Percentiles rank a stretch among this genome's conserved stretches.
phyloP scores from a whole-genome alignment of 1,140 invertebrate species.

The Drosophila ironensis region DNA sequence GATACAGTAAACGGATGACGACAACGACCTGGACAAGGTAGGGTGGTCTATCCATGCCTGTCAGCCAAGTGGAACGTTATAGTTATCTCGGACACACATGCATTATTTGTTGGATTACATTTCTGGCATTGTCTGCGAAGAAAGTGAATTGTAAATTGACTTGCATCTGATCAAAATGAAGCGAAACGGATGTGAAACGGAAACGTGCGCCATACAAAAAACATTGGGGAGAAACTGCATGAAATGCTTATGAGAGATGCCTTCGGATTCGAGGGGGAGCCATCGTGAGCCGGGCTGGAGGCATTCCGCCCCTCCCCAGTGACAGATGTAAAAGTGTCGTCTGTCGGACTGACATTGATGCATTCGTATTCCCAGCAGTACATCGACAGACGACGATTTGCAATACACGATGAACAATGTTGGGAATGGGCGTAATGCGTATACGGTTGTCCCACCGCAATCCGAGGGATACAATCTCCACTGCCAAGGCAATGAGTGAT shows the following conservation, averaged over 20 bases:
- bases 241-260: slow-evolving; percentile 37
- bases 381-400: slow-evolving; percentile 49
- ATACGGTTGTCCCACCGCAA: slow-evolving; percentile 8
- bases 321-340: slow-evolving; percentile 75
- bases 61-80: slow-evolving; percentile 64
- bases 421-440: slow-evolving; percentile 16
- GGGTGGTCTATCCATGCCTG: slow-evolving; percentile 40
- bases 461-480: slow-evolving; percentile 7
- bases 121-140: slow-evolving; percentile 50
- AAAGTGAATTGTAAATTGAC: slow-evolving; percentile 58
- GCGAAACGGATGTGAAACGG: slow-evolving; percentile 65
- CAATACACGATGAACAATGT: slow-evolving; percentile 52
- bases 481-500: slow-evolving; percentile 24
- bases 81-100: slow-evolving; percentile 6
- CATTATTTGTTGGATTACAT: slow-evolving; percentile 41
- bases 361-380: slow-evolving; percentile 57
- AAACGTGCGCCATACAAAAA: slow-evolving; percentile 22
- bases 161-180: slow-evolving; percentile 63
- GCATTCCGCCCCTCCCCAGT: neutral
- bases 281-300: neutral
- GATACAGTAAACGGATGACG: slow-evolving; percentile 66
- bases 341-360: slow-evolving; percentile 62
- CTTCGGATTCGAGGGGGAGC: neutral
- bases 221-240: slow-evolving; percentile 33
- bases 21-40: slow-evolving; percentile 34